Evolutionary conservation across 2,113 vertebrate genomes (phyloP).

Genomic region (Trematomus loennbergii): DNA sequence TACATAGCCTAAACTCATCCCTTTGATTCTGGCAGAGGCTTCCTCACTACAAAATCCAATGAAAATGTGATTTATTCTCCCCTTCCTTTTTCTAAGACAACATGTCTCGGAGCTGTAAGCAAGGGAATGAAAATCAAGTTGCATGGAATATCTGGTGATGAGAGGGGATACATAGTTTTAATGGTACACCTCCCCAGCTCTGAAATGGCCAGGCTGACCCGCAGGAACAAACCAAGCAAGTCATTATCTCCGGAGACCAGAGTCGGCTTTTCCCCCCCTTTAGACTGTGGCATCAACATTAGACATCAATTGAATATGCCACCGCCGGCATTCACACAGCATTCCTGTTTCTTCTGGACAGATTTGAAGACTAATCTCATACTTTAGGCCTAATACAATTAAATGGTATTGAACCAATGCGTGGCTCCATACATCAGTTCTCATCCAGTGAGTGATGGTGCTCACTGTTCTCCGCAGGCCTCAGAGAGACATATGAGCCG

Average conservation of each 20-base stretch:
- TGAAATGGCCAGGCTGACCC: slow-evolving; percentile 55
- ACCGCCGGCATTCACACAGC: slow-evolving; percentile 48
- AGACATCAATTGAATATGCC: slow-evolving; percentile 71
- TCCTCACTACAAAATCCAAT: slow-evolving; percentile 53
- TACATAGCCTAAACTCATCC: slow-evolving; percentile 62
- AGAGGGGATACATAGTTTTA: slow-evolving; percentile 51
- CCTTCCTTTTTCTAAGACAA: slow-evolving; percentile 47
- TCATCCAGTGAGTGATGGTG: slow-evolving; percentile 51
- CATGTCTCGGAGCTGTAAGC: slow-evolving; percentile 52
- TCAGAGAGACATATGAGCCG: slow-evolving; percentile 46
- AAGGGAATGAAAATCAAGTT: slow-evolving; percentile 52
- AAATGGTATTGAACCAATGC: slow-evolving; percentile 75
- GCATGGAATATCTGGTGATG: slow-evolving; percentile 57
- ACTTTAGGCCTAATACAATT: slow-evolving; percentile 79
- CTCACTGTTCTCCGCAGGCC: slow-evolving; percentile 33
- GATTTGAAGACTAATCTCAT: slow-evolving; percentile 78
- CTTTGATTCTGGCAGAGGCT: slow-evolving; percentile 59
- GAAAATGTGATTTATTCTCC: slow-evolving; percentile 64
- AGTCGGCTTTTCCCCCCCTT: slow-evolving; percentile 41
- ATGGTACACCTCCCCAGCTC: slow-evolving; percentile 42
- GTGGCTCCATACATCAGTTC: slow-evolving; percentile 68
- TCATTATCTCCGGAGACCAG: slow-evolving; percentile 74
- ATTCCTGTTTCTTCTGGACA: slow-evolving; percentile 67
- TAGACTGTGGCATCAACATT: slow-evolving; percentile 48
- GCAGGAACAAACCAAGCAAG: slow-evolving; percentile 65